phyloP scores from a whole-genome alignment of 2,888 invertebrate genomes.

The Sinodicranocentrus sp. region DNA sequence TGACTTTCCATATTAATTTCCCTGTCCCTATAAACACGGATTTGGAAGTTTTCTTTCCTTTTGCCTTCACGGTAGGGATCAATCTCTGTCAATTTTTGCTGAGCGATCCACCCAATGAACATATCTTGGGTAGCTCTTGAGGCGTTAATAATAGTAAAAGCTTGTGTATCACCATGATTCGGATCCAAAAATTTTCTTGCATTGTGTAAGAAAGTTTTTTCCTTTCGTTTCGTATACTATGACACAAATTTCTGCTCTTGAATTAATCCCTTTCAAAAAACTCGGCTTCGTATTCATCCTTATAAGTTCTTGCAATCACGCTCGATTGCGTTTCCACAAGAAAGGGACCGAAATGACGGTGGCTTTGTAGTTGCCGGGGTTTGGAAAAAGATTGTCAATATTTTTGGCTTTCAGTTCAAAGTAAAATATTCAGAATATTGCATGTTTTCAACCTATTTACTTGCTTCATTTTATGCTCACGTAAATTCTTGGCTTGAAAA shows the following conservation, averaged over 20 bases:
- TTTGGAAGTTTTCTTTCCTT: conserved; percentile 7
- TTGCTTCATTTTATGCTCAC: too few relatives aligned
- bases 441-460: background rate
- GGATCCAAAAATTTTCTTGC: too few relatives aligned
- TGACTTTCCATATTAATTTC: conserved; percentile 38
- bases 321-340: conserved; percentile 5
- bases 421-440: conserved; percentile 23
- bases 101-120: conserved; percentile 51
- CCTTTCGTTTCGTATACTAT: too few relatives aligned
- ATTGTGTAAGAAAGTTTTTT: too few relatives aligned
- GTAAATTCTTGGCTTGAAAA: too few relatives aligned
- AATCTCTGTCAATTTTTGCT: conserved; percentile 64
- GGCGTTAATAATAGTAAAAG: conserved; percentile 61
- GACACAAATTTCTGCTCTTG: too few relatives aligned
- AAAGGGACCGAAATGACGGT: too few relatives aligned
- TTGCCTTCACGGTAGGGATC: conserved; percentile 51
- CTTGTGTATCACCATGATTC: conserved; percentile 41
- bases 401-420: conserved; percentile 48
- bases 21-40: background rate
- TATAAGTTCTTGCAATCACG: background rate
- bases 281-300: too few relatives aligned
- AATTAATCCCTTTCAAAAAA: too few relatives aligned
- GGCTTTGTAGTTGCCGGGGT: background rate
- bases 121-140: conserved; percentile 3
- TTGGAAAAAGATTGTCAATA: conserved; percentile 28